Evolutionary conservation across 2,797 vertebrate species (phyloP).

Genomic region (Anomalospiza imberbis): DNA sequence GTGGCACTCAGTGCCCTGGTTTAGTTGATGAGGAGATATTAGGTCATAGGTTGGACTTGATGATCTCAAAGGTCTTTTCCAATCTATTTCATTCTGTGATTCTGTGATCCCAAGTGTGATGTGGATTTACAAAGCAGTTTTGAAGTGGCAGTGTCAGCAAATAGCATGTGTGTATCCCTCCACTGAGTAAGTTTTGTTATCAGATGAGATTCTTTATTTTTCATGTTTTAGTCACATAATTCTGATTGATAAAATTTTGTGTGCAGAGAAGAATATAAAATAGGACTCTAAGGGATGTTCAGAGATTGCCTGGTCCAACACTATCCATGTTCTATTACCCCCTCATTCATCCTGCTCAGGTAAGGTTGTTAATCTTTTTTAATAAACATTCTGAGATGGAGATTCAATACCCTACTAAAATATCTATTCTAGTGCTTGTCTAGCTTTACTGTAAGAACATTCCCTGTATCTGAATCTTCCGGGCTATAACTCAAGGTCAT

Average conservation of each 20-base stretch:
- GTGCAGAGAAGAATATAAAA: neutral
- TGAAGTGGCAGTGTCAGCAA: neutral
- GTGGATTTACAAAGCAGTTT: neutral
- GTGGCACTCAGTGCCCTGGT: too few species aligned
- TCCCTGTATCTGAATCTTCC: neutral
- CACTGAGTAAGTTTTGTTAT: neutral
- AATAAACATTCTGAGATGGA: neutral
- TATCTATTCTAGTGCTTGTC: neutral
- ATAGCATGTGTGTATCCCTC: neutral
- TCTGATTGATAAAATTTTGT: neutral
- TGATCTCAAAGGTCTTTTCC: neutral
- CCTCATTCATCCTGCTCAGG: neutral
- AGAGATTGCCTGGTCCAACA: neutral
- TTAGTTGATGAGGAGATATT: neutral
- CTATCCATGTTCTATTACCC: neutral
- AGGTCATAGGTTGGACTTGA: neutral
- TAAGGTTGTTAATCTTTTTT: neutral
- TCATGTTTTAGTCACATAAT: neutral
- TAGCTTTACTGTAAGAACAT: neutral
- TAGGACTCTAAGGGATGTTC: neutral
- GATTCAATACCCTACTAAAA: neutral
- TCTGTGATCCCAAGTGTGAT: neutral
- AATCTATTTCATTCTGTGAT: neutral
- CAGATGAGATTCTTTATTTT: neutral
- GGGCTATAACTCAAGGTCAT: neutral